phyloP scores from a whole-genome alignment of 2,888 invertebrate species.

The Drosophila falleni region DNA sequence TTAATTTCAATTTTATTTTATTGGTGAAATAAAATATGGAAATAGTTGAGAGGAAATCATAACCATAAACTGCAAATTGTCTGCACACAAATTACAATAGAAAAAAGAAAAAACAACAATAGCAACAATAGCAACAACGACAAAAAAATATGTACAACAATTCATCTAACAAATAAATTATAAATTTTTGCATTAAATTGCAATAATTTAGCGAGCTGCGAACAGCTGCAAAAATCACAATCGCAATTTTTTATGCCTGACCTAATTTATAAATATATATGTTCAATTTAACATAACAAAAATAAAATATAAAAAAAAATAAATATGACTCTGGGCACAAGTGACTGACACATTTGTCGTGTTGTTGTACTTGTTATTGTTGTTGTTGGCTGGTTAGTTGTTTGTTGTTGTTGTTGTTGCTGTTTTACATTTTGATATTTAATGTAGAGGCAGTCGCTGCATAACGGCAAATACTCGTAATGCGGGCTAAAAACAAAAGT shows the following conservation, averaged over 20 bases:
- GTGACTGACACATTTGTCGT: conserved; percentile 47
- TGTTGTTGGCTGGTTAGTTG: conserved; percentile 12
- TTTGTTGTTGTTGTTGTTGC: conserved; percentile 16
- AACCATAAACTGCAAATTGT: conserved; percentile 54
- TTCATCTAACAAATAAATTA: conserved; percentile 37
- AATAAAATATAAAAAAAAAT: conserved; percentile 8
- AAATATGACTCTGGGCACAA: conserved; percentile 36
- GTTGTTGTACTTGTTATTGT: conserved; percentile 23
- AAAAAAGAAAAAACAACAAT: neutral
- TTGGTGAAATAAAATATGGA: neutral
- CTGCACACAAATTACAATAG: conserved; percentile 28
- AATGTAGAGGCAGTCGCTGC: conserved; percentile 51
- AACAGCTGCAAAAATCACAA: conserved; percentile 43
- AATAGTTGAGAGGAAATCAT: conserved; percentile 50
- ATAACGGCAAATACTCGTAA: conserved; percentile 71
- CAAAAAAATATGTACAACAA: too few relatives aligned
- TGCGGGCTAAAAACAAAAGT: conserved; percentile 80
- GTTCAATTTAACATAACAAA: neutral
- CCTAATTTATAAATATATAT: conserved; percentile 32
- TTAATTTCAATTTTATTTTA: conserved; percentile 40
- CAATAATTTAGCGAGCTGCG: conserved; percentile 41
- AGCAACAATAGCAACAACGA: neutral
- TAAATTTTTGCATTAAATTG: conserved; percentile 55
- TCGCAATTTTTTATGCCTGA: conserved; percentile 34
- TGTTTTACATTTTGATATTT: conserved; percentile 53